Evolutionary conservation across 2,888 invertebrate genomes (phyloP).

Genomic region (Dryadula phaetusa): DNA sequence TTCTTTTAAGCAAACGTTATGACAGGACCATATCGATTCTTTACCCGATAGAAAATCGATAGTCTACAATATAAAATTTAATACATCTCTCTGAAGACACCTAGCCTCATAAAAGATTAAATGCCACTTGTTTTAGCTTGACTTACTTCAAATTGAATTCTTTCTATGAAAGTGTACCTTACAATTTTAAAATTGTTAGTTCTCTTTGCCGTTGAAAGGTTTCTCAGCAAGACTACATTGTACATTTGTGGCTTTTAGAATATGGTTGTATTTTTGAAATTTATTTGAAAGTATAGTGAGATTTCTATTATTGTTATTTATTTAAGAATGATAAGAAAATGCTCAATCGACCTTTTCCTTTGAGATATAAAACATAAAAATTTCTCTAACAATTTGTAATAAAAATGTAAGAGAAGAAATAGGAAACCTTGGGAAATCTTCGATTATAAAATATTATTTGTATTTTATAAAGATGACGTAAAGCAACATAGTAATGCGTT

Average conservation of each 20-base stretch:
- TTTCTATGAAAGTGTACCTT: conserved; percentile 18
- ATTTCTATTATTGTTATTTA: too few relatives aligned
- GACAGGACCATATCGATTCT: conserved; percentile 3
- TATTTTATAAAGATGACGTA: too few relatives aligned
- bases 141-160: conserved; percentile 32
- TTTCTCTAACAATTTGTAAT: too few relatives aligned
- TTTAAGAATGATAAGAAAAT: too few relatives aligned
- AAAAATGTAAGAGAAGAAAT: too few relatives aligned
- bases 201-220: conserved; percentile 10
- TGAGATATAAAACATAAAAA: too few relatives aligned
- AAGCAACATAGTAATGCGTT: too few relatives aligned
- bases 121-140: conserved; percentile 29
- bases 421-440: too few relatives aligned
- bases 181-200: conserved; percentile 25
- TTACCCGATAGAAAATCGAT: too few relatives aligned
- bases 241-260: conserved; percentile 6
- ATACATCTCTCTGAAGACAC: conserved; percentile 30
- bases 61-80: conserved; percentile 27
- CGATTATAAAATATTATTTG: too few relatives aligned
- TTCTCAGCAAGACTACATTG: neutral
- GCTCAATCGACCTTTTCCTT: too few relatives aligned
- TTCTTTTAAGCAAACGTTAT: conserved; percentile 17
- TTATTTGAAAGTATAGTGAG: too few relatives aligned
- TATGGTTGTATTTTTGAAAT: neutral
- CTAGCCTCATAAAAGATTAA: conserved; percentile 35